These are phyloP conservation scores for Thalassarche chlororhynchos DNA, from an alignment of 2,113 vertebrate genomes.

Conservation along the genomic window DNA sequence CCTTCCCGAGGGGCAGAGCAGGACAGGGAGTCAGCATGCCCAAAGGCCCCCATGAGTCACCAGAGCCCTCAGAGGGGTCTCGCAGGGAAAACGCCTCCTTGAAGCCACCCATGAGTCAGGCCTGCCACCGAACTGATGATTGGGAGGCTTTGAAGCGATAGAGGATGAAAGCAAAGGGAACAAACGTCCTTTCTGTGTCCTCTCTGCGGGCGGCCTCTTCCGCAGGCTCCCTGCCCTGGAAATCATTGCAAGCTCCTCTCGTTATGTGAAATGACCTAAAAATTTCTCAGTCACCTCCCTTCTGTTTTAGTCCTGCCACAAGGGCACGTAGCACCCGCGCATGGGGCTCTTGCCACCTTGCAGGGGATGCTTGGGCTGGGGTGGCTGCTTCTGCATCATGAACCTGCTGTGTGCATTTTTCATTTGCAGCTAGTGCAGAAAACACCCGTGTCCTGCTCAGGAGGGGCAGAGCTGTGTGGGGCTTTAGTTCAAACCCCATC, in stretches of 20 bases:
- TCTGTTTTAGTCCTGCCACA: background rate
- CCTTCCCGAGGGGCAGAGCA: background rate
- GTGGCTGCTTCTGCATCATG: background rate
- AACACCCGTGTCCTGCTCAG: background rate
- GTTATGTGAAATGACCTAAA: background rate
- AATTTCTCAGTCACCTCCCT: background rate
- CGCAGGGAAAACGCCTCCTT: background rate
- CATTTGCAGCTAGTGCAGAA: background rate
- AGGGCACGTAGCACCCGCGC: accelerated
- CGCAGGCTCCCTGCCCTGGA: background rate
- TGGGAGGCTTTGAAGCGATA: background rate
- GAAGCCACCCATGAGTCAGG: background rate
- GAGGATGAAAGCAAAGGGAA: background rate
- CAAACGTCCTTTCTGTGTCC: background rate
- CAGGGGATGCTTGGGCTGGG: background rate
- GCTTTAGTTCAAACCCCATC: background rate
- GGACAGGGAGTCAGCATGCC: background rate
- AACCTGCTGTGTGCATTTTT: background rate
- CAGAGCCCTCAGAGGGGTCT: background rate
- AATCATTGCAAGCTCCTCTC: background rate
- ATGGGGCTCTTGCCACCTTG: background rate
- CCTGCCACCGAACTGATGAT: background rate
- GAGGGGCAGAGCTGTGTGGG: background rate
- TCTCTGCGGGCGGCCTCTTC: background rate
- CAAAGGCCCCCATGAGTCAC: background rate